phyloP scores from a whole-genome alignment of 2,797 vertebrate genomes.

The Leucoraja ocellata region DNA sequence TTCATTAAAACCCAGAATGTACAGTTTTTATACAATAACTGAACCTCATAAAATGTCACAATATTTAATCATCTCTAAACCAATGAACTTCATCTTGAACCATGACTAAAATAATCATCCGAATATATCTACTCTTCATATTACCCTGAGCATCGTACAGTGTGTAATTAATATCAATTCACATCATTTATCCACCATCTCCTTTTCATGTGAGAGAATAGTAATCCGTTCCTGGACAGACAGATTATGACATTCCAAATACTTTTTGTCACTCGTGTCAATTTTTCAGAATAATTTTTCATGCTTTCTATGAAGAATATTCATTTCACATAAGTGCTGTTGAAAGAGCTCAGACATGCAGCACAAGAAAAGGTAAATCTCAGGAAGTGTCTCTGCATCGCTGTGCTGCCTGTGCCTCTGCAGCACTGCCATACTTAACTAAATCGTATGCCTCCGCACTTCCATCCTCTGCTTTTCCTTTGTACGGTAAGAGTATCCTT shows the following conservation, averaged over 20 bases:
- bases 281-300: neutral
- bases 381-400: no score
- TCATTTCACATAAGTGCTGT: neutral
- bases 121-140: slow-evolving; percentile 53
- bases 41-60: slow-evolving; percentile 44
- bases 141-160: slow-evolving; percentile 55
- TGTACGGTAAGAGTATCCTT: no score
- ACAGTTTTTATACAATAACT: slow-evolving; percentile 35
- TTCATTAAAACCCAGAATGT: neutral
- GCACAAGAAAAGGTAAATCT: neutral
- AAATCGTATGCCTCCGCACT: no score
- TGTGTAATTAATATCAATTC: slow-evolving; percentile 62
- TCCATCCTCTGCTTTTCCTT: no score
- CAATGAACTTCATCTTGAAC: slow-evolving; percentile 54
- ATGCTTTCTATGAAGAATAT: neutral
- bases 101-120: slow-evolving; percentile 56
- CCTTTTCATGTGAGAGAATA: neutral
- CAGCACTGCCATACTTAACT: no score
- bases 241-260: slow-evolving; percentile 22
- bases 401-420: no score
- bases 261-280: neutral
- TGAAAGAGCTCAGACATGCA: neutral
- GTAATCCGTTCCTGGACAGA: neutral
- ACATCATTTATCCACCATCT: slow-evolving; percentile 49
- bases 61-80: slow-evolving; percentile 47